Base-by-base conservation (phyloP, 2,888 invertebrate species). In the Athalia circularis region DNA sequence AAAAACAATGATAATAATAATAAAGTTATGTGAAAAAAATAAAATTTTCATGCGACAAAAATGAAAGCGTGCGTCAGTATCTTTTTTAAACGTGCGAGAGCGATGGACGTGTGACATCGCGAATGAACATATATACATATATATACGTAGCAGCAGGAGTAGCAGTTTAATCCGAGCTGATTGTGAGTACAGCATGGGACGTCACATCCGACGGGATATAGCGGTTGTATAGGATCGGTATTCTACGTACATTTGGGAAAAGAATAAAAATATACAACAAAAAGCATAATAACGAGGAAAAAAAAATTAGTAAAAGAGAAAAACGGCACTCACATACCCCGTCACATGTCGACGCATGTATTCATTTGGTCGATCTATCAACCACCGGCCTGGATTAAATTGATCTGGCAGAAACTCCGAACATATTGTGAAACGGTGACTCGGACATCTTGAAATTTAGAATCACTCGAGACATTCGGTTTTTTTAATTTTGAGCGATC, bases 51-150 rank as follows among this genome's bases (percentile, higher is more conserved):
- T n/a, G 7, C 54, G 29, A 29, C 29, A 29, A 29, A 29, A 29
- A 29, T 29, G 29, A 29, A 29, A 29, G 29, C 29, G 29, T 29
- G 2, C 29, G 29, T 29, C 29, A 29, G 29, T 29, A 68, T 68
- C 68, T 54, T 54, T 68, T 68, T 15, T 68, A 29, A 15, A 29
- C 5, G 43, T 54, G 68, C 15, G 54, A 68, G 9, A 54, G 5
- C 72, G 57, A 72, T 15, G 72, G 72, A 72, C 59, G 47, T 47
- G 45, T 72, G 45, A 59, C 57, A 59, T 72, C 13, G 47, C 59
- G 70, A 13, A 57, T 45, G 43, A 72, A 5, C 7, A 43, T 7
- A 45, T n/a, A 9, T 13, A 72, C 72, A 59, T 13, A 72, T 45
- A 13, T 29, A 48, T 65, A 48, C 29, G 29, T 29, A 29, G 29